phyloP scores from a whole-genome alignment of 1,140 invertebrate genomes.

The Belonocnema kinseyi region DNA sequence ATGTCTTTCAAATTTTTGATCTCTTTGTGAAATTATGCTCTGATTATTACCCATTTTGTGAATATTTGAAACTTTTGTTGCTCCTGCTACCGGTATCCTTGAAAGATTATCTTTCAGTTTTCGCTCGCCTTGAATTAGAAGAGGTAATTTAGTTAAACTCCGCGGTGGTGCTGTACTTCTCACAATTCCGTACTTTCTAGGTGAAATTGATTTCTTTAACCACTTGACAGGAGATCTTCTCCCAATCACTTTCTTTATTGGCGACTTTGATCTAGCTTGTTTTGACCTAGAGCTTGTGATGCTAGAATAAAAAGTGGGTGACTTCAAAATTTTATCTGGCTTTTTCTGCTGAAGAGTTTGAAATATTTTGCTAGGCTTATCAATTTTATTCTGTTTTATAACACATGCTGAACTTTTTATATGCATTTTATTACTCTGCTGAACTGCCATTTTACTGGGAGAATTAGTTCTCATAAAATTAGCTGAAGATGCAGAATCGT shows the following conservation, averaged over 20 bases:
- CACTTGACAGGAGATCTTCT: conserved; percentile 66
- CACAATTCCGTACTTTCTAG: conserved; percentile 37
- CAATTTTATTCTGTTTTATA: conserved; percentile 21
- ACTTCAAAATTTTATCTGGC: conserved; percentile 18
- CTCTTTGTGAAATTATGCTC: conserved; percentile 26
- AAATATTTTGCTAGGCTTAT: not conserved
- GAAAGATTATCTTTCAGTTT: not conserved
- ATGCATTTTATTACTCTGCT: not conserved
- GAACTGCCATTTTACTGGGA: conserved; percentile 36
- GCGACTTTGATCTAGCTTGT: conserved; percentile 65
- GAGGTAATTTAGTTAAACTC: not conserved
- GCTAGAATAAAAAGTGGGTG: conserved; percentile 28
- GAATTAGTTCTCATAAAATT: conserved; percentile 33
- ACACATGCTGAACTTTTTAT: conserved; percentile 22
- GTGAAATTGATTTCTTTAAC: conserved; percentile 53
- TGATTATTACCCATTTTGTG: not conserved
- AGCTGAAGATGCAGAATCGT: conserved; percentile 31
- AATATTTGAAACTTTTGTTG: not conserved
- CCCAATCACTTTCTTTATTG: conserved; percentile 63
- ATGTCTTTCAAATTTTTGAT: conserved; percentile 10
- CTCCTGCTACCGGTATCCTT: not conserved
- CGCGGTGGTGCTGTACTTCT: not conserved
- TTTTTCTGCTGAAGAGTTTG: conserved; percentile 15
- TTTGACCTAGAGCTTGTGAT: conserved; percentile 34
- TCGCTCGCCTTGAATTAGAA: not conserved